A percentile compares a stretch with the other conserved stretches of the same genome.
Evolutionary conservation across 2,888 invertebrate species (phyloP).

Genomic region (Mesorhabditis belari): DNA sequence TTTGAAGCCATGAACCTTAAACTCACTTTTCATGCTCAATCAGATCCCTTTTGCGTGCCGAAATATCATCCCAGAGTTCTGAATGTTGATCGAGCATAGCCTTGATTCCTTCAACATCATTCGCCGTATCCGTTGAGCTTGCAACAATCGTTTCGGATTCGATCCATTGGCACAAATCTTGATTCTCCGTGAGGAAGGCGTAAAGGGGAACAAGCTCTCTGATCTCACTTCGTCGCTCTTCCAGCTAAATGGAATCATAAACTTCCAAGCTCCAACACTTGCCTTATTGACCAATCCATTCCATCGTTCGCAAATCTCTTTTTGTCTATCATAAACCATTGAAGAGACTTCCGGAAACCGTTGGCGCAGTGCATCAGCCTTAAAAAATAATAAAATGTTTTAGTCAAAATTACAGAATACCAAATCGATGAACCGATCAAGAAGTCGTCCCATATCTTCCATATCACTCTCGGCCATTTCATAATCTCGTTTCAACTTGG

Average conservation of each 20-base stretch:
- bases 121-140: neutral
- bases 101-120: neutral
- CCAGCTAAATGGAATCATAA: neutral
- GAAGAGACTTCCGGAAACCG: neutral
- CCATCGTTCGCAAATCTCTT: neutral
- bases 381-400: too few species aligned
- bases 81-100: neutral
- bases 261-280: neutral
- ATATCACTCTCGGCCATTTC: neutral
- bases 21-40: too few species aligned
- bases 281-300: neutral
- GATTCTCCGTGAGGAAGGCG: neutral
- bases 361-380: neutral
- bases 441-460: neutral
- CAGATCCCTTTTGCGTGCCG: too few species aligned
- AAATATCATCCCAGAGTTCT: neutral
- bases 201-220: neutral
- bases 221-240: neutral
- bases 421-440: too few species aligned
- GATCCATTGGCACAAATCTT: neutral
- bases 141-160: neutral
- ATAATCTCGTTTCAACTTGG: neutral
- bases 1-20: too few species aligned
- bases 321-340: neutral
- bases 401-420: too few species aligned